phyloP scores from a whole-genome alignment of 2,113 vertebrate genomes.

The Grus americana region DNA sequence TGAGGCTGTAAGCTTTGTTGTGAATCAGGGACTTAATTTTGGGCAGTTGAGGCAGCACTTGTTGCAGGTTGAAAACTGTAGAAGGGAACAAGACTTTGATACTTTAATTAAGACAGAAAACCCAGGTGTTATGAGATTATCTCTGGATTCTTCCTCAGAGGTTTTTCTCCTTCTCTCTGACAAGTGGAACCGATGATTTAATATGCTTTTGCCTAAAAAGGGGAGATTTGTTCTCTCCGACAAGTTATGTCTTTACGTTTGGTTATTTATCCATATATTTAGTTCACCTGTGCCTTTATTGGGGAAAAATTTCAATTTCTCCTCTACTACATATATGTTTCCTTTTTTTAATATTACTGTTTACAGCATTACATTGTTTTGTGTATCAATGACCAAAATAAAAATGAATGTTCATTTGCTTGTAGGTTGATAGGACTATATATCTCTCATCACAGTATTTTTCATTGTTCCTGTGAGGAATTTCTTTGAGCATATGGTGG shows the following conservation, averaged over 20 bases:
- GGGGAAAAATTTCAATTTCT: not conserved
- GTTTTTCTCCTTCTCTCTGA: not conserved
- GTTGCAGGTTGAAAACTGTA: not conserved
- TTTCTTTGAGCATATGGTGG: not conserved
- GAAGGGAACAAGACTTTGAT: not conserved
- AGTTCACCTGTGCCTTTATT: not conserved
- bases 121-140: not conserved
- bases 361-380: not conserved
- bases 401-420: not conserved
- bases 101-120: not conserved
- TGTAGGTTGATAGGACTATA: not conserved
- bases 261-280: not conserved
- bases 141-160: not conserved
- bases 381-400: not conserved
- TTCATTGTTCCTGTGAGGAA: not conserved
- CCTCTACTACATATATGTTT: not conserved
- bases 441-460: not conserved
- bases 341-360: not conserved
- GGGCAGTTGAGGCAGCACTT: not conserved
- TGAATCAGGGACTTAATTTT: not conserved
- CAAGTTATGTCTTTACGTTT: not conserved
- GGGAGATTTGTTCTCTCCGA: not conserved
- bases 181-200: not conserved
- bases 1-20: not conserved
- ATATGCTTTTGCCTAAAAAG: not conserved